Percentiles rank a stretch among this genome's conserved stretches.
Conservation (phyloP, 2,888 invertebrate genomes). For the Ernsta delagoae region DNA sequence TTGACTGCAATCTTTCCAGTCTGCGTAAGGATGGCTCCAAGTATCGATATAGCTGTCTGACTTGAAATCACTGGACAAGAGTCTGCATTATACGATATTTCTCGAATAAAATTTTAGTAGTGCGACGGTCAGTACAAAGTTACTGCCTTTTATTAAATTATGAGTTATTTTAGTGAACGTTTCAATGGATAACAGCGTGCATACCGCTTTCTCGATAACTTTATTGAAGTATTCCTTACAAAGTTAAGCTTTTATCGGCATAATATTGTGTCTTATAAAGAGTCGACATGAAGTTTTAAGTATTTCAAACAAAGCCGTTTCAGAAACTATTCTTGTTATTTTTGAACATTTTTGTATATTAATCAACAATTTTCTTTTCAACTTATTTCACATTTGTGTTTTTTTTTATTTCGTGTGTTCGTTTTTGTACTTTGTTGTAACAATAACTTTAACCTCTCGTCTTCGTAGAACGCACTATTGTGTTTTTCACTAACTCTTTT, state of each 20-base stretch:
- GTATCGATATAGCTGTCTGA: slow-evolving; percentile 25
- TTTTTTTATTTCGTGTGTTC: too few species aligned
- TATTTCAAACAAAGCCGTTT: not conserved
- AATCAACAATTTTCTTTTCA: too few species aligned
- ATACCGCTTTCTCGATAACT: slow-evolving; percentile 29
- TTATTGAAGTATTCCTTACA: slow-evolving; percentile 26
- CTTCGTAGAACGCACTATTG: too few species aligned
- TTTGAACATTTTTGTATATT: not conserved
- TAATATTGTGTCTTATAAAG: not conserved
- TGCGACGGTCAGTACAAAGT: slow-evolving; percentile 34
- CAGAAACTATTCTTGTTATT: not conserved
- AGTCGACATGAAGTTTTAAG: slow-evolving; percentile 2
- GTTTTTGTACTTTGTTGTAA: too few species aligned
- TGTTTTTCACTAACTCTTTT: slow-evolving; percentile 31
- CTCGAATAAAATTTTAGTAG: slow-evolving; percentile 35
- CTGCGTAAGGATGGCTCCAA: slow-evolving; percentile 26
- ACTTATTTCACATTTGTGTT: too few species aligned
- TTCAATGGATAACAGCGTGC: slow-evolving; percentile 23
- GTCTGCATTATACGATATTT: slow-evolving; percentile 29
- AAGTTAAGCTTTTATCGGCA: slow-evolving; percentile 27
- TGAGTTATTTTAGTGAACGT: slow-evolving; percentile 30
- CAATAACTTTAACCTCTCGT: too few species aligned
- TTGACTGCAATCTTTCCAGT: slow-evolving; percentile 40
- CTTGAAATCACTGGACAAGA: slow-evolving; percentile 32
- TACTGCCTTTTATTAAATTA: slow-evolving; percentile 34